These are phyloP conservation scores for Philereme transversata DNA, from an alignment of 2,888 invertebrate species.

Conservation along the genomic window DNA sequence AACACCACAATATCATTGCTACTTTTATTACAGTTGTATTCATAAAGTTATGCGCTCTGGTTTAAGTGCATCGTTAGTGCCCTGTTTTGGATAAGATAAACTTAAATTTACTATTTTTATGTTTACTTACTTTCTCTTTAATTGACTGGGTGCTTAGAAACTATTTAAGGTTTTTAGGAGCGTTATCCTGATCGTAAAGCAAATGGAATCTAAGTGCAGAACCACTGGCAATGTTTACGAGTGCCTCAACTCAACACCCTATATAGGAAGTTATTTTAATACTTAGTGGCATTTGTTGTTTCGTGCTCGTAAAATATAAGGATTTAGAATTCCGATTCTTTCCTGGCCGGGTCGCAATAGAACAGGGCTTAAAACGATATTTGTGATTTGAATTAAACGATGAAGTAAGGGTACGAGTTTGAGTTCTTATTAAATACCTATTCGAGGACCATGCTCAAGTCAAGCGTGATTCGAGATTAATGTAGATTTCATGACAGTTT, in stretches of 20 bases:
- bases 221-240: slow-evolving; percentile 40
- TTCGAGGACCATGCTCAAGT: too few species aligned
- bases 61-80: slow-evolving; percentile 56
- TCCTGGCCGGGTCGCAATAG: too few species aligned
- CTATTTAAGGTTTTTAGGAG: slow-evolving; percentile 56
- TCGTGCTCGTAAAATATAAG: background rate
- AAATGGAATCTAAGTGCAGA: slow-evolving; percentile 47
- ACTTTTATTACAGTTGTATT: slow-evolving; percentile 53
- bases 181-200: slow-evolving; percentile 61
- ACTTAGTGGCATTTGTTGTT: slow-evolving; percentile 5
- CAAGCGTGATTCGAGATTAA: too few species aligned
- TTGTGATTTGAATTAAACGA: too few species aligned
- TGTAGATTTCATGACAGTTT: too few species aligned
- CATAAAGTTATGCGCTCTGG: slow-evolving; percentile 56
- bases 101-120: slow-evolving; percentile 54
- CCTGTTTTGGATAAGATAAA: slow-evolving; percentile 63
- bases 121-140: slow-evolving; percentile 63
- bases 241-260: slow-evolving; percentile 12
- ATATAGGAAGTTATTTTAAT: slow-evolving; percentile 19
- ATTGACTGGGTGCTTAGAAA: slow-evolving; percentile 64
- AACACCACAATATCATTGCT: slow-evolving; percentile 55
- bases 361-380: too few species aligned
- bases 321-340: background rate
- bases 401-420: too few species aligned
- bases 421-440: too few species aligned